These are phyloP conservation scores for Isoperla grammatica DNA, from an alignment of 2,888 invertebrate species.

Conservation along the genomic window DNA sequence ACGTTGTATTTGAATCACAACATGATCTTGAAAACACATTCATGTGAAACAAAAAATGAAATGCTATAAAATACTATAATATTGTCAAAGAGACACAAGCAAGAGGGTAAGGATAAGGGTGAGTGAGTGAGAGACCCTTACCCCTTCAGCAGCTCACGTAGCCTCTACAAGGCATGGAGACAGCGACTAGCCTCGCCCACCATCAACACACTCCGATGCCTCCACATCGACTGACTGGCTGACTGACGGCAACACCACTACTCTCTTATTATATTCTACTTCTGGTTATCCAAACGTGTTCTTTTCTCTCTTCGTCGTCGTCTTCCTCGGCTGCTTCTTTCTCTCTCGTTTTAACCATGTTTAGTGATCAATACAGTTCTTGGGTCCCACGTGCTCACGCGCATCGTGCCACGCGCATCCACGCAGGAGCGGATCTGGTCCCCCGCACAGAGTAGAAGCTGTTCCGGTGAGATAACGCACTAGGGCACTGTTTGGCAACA, in stretches of 20 bases:
- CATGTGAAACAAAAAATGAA: too few species aligned
- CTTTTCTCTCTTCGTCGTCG: conserved; percentile 5
- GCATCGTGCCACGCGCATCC: background rate
- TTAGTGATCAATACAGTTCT: conserved; percentile 23
- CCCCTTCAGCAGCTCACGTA: too few species aligned
- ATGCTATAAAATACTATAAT: too few species aligned
- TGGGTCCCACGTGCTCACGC: background rate
- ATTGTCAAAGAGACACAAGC: too few species aligned
- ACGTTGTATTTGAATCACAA: too few species aligned
- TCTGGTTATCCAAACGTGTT: conserved; percentile 5
- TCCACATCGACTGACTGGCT: background rate
- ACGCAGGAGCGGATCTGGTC: background rate
- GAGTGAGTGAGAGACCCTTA: too few species aligned
- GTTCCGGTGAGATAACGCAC: too few species aligned
- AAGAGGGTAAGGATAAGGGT: too few species aligned
- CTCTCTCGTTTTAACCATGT: conserved; percentile 22
- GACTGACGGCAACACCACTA: background rate
- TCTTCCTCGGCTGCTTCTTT: background rate
- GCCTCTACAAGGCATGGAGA: too few species aligned
- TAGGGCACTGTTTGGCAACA: too few species aligned
- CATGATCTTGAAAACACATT: too few species aligned
- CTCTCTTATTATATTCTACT: conserved; percentile 11
- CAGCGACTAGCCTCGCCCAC: background rate
- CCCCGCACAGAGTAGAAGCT: background rate
- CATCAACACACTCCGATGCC: background rate